A percentile compares a stretch with the other conserved stretches of the same genome.
Conservation (phyloP, 1,140 invertebrate genomes). For the Drosophila guanche region DNA sequence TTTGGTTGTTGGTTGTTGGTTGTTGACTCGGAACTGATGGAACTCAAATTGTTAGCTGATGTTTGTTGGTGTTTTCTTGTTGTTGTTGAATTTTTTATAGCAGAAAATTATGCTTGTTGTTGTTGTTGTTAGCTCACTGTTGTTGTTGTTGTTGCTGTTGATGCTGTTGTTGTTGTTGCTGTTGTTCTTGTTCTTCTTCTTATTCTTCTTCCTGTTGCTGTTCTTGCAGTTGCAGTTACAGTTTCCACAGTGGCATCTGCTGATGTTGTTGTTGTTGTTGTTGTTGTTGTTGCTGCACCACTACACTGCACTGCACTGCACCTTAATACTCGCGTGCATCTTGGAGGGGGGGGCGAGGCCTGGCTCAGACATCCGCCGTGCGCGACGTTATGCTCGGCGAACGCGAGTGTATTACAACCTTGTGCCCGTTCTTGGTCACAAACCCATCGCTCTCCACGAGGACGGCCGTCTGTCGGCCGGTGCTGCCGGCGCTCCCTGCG, state of each 20-base stretch:
- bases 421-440: constrained; percentile 92
- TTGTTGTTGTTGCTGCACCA: constrained; percentile 44
- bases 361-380: constrained; percentile 91
- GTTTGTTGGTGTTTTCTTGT: constrained; percentile 22
- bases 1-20: constrained; percentile 44
- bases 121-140: constrained; percentile 36
- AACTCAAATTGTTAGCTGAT: constrained; percentile 47
- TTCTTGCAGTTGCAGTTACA: constrained; percentile 40
- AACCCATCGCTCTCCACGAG: constrained; percentile 92
- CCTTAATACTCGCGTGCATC: constrained; percentile 83
- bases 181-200: constrained; percentile 69
- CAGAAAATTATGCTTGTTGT: constrained; percentile 75
- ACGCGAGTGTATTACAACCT: constrained; percentile 93
- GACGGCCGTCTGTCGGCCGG: constrained; percentile 89
- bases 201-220: constrained; percentile 34
- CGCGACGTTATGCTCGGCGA: constrained; percentile 91
- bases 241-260: constrained; percentile 1
- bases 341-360: constrained; percentile 86
- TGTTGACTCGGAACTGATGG: constrained; percentile 48
- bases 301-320: constrained; percentile 38
- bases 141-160: constrained; percentile 43
- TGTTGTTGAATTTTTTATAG: constrained; percentile 66
- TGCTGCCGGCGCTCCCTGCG: constrained; percentile 58
- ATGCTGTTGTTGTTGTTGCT: constrained; percentile 41
- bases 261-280: constrained; percentile 41